These are phyloP conservation scores for Ochropleura leucogaster DNA, from an alignment of 2,888 invertebrate species.

Conservation along the genomic window DNA sequence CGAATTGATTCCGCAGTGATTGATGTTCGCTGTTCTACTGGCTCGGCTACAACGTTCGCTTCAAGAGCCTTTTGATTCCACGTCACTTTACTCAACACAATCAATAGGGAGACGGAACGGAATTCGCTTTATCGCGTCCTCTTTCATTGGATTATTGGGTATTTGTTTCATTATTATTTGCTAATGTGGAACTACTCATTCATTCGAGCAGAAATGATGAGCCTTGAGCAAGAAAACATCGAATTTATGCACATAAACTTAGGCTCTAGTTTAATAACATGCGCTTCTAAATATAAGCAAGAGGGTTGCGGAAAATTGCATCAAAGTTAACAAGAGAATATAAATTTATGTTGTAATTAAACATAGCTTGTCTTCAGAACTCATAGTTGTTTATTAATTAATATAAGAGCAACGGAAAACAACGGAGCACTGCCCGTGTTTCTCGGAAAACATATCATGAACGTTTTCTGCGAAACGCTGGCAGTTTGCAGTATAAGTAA, in stretches of 20 bases:
- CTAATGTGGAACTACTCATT: conserved; percentile 1
- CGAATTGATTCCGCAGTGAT: conserved; percentile 71
- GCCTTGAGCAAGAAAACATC: background rate
- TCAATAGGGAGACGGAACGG: conserved; percentile 51
- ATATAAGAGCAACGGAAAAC: conserved; percentile 1
- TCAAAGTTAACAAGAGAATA: background rate
- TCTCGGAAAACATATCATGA: conserved; percentile 15
- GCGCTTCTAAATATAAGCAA: background rate
- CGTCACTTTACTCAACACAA: conserved; percentile 51
- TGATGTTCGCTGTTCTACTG: conserved; percentile 67
- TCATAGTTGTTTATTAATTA: conserved; percentile 20
- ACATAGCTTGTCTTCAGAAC: conserved; percentile 3
- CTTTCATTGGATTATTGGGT: conserved; percentile 25
- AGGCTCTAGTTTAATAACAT: conserved; percentile 4
- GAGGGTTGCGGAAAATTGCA: background rate
- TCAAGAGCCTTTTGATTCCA: conserved; percentile 49
- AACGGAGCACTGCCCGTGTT: background rate
- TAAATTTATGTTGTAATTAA: conserved; percentile 16
- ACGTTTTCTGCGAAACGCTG: conserved; percentile 5
- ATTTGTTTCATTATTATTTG: conserved; percentile 17
- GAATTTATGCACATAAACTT: background rate
- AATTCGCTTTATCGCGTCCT: conserved; percentile 32
- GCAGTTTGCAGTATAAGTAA: conserved; percentile 33
- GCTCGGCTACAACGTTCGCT: conserved; percentile 49
- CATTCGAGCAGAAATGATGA: no score